Evolutionary conservation across 64 coral and sea anemone species (phyloP).

Genomic region (Anthopleura sola): DNA sequence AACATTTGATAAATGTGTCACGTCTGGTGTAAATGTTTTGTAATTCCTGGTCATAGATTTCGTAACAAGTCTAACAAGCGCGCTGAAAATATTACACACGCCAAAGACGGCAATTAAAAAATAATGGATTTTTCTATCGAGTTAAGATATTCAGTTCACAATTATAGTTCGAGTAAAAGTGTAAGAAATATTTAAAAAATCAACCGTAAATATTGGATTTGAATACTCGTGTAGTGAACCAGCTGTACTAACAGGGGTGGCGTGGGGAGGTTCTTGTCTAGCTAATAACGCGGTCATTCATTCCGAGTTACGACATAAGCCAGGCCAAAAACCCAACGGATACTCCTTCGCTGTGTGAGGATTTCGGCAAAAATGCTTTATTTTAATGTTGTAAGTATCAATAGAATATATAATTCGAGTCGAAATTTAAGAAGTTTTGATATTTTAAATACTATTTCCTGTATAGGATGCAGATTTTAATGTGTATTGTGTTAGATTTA

Average conservation of each 20-base stretch:
- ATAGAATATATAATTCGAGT: not conserved
- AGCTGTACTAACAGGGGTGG: slow-evolving; percentile 13
- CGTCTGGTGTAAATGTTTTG: not conserved
- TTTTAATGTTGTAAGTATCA: slow-evolving; percentile 7
- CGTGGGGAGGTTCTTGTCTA: not conserved
- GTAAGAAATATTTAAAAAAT: not conserved
- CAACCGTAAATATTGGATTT: not conserved
- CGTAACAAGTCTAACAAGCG: no score
- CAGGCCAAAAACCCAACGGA: not conserved
- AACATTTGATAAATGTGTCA: not conserved
- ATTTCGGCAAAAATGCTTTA: not conserved
- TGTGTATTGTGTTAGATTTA: not conserved
- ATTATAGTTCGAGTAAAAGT: not conserved
- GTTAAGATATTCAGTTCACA: not conserved
- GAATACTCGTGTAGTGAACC: not conserved
- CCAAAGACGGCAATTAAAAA: no score
- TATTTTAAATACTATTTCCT: not conserved
- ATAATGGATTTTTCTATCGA: no score
- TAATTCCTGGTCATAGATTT: not conserved
- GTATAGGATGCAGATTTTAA: not conserved
- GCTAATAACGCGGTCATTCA: not conserved
- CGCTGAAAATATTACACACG: no score
- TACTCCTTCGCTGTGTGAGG: not conserved
- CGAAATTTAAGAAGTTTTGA: not conserved
- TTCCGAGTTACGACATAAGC: not conserved